Evolutionary conservation across 23 tunicate species (phyloP).

Genomic region (Halocynthia roretzi): DNA sequence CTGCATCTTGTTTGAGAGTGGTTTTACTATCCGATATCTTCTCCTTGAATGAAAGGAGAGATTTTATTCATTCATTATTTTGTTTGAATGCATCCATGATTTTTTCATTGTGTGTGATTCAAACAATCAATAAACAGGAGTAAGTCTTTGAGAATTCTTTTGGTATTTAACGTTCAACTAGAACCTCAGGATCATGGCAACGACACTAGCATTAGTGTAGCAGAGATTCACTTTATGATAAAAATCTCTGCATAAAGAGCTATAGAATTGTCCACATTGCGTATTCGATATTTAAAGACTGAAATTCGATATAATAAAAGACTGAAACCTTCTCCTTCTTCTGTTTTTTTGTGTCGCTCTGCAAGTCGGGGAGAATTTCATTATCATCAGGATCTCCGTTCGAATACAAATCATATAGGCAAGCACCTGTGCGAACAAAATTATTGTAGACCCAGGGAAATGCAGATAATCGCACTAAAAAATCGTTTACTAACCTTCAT

Average conservation of each 20-base stretch:
- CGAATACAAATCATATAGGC: constrained; percentile 6
- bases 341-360: background rate
- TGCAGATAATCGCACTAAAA: background rate
- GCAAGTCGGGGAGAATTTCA: background rate
- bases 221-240: no score
- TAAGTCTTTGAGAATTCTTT: no score
- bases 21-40: background rate
- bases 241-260: no score
- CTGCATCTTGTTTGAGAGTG: background rate
- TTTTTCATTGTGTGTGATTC: no score
- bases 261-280: no score
- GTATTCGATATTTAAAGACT: no score
- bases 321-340: background rate
- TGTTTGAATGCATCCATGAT: no score
- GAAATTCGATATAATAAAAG: no score
- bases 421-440: background rate
- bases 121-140: no score
- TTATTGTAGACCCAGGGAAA: background rate
- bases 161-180: no score
- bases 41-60: background rate
- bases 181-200: no score
- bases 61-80: background rate
- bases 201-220: no score
- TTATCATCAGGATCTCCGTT: background rate
- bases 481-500: background rate